phyloP scores from a whole-genome alignment of 2,113 vertebrate genomes.

The Hucho hucho region DNA sequence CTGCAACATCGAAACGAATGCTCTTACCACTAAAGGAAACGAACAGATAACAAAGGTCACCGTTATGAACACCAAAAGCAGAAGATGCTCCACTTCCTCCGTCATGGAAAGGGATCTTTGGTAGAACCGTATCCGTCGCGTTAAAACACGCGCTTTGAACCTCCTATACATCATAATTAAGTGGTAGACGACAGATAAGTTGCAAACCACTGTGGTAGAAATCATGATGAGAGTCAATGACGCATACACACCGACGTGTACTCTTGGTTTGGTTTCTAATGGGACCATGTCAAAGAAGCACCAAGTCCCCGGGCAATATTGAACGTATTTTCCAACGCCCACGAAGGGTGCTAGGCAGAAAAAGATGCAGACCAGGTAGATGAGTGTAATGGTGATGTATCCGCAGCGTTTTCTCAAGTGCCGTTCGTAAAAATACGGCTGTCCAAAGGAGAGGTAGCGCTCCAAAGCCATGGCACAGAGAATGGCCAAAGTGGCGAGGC shows the following conservation, averaged over 20 bases:
- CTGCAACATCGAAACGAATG: background rate
- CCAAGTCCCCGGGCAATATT: conserved; percentile 85
- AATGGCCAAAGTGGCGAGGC: conserved; percentile 74
- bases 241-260: conserved; percentile 77
- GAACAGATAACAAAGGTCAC: conserved; percentile 82
- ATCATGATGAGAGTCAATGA: conserved; percentile 77
- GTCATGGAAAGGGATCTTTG: conserved; percentile 61
- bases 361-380: conserved; percentile 63
- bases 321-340: conserved; percentile 62
- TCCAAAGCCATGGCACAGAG: conserved; percentile 84
- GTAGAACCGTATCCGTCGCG: background rate
- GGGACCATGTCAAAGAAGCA: conserved; percentile 78
- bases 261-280: rapidly evolving
- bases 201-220: conserved; percentile 76
- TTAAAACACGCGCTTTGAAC: conserved; percentile 21
- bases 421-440: conserved; percentile 80
- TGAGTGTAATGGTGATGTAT: conserved; percentile 51
- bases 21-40: conserved; percentile 83
- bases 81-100: conserved; percentile 82
- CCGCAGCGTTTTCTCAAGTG: conserved; percentile 66
- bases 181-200: conserved; percentile 72
- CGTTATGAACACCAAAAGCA: conserved; percentile 83
- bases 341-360: conserved; percentile 76
- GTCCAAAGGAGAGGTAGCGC: conserved; percentile 79
- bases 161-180: conserved; percentile 75